phyloP scores from a whole-genome alignment of 2,888 invertebrate genomes.

The Gisinianus flammeolus region DNA sequence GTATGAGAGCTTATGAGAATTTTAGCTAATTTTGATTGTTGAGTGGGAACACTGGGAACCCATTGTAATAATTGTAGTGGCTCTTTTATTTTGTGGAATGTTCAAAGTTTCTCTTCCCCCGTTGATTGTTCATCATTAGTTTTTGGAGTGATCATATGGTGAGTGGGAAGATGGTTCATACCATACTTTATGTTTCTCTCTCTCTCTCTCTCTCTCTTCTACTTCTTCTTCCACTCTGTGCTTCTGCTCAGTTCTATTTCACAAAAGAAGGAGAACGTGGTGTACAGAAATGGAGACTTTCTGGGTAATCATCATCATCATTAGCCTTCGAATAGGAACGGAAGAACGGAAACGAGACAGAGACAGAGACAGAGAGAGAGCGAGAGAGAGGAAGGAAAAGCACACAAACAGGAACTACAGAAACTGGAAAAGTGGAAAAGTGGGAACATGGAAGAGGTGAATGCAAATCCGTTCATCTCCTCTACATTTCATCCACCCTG shows the following conservation, averaged over 20 bases:
- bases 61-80: too few relatives aligned
- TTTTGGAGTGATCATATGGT: too few relatives aligned
- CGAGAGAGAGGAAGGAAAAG: not conserved
- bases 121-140: too few relatives aligned
- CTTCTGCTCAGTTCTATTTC: not conserved
- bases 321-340: not conserved
- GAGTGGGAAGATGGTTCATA: not conserved
- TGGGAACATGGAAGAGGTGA: not conserved
- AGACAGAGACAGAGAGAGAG: slow-evolving; percentile 9
- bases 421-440: not conserved
- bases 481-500: not conserved
- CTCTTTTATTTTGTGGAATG: too few relatives aligned
- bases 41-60: too few relatives aligned
- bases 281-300: slow-evolving; percentile 10
- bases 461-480: not conserved
- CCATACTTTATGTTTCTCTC: not conserved
- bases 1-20: too few relatives aligned
- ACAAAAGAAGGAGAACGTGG: not conserved
- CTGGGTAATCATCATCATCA: not conserved
- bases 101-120: too few relatives aligned
- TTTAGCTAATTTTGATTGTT: too few relatives aligned
- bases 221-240: not conserved
- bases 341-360: not conserved
- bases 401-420: not conserved
- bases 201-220: not conserved